A percentile compares a stretch with the other conserved stretches of the same genome.
Evolutionary conservation across 2,888 invertebrate genomes (phyloP).

Genomic region (Phoenoteleia sp.): DNA sequence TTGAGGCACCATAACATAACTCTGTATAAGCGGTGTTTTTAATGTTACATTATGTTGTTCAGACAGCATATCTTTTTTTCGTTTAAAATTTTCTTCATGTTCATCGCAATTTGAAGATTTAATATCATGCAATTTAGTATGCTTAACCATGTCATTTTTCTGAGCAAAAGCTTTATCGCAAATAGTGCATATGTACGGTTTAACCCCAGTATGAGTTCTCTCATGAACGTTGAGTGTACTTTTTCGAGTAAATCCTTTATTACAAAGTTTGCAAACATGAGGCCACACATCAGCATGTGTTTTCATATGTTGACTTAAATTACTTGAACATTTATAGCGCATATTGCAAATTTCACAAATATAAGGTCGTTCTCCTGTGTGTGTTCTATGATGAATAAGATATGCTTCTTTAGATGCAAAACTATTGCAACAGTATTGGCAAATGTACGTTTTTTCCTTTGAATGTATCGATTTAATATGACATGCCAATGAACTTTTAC

Average conservation of each 20-base stretch:
- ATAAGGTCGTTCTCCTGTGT: slow-evolving; percentile 84
- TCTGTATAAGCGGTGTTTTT: slow-evolving; percentile 20
- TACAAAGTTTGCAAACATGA: slow-evolving; percentile 80
- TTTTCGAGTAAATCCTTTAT: slow-evolving; percentile 81
- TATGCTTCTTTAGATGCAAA: slow-evolving; percentile 85
- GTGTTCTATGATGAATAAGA: slow-evolving; percentile 85
- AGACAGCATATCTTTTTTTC: slow-evolving; percentile 66
- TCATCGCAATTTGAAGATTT: slow-evolving; percentile 71
- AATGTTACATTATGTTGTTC: neutral
- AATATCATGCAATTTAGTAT: slow-evolving; percentile 78
- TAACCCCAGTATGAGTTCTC: slow-evolving; percentile 82
- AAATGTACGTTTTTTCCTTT: slow-evolving; percentile 85
- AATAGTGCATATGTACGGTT: slow-evolving; percentile 80
- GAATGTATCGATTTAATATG: slow-evolving; percentile 86
- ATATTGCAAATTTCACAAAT: slow-evolving; percentile 81
- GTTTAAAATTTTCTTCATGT: slow-evolving; percentile 71
- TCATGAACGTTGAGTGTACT: slow-evolving; percentile 81
- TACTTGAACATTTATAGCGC: slow-evolving; percentile 83
- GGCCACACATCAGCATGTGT: slow-evolving; percentile 80
- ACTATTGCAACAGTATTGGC: slow-evolving; percentile 85
- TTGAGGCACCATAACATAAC: slow-evolving; percentile 55
- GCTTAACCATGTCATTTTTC: slow-evolving; percentile 83
- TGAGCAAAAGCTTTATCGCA: slow-evolving; percentile 82
- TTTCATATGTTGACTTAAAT: slow-evolving; percentile 82
- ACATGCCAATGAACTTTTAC: slow-evolving; percentile 81